Conservation (phyloP, 2,888 invertebrate genomes). For the Tipula vernalis region DNA sequence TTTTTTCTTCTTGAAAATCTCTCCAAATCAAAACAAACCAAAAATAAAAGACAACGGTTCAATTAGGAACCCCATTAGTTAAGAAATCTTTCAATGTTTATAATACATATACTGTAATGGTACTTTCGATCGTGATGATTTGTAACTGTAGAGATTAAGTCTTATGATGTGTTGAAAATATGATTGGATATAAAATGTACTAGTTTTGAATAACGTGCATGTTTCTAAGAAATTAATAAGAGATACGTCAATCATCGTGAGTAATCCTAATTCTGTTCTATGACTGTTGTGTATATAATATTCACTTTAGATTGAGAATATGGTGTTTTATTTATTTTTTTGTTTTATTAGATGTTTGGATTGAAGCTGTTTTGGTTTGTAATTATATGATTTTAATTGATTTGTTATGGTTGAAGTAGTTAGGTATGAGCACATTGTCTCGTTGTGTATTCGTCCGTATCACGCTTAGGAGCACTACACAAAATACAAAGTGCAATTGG, state of each 20-base stretch:
- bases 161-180: background rate
- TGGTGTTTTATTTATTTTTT: background rate
- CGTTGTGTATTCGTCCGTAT: too few relatives aligned
- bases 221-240: background rate
- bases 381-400: background rate
- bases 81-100: background rate
- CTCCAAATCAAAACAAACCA: background rate
- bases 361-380: background rate
- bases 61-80: conserved; percentile 4
- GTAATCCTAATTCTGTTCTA: background rate
- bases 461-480: too few relatives aligned
- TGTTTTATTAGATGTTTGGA: background rate
- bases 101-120: background rate
- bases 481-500: too few relatives aligned
- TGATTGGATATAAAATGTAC: background rate
- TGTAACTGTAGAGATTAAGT: background rate
- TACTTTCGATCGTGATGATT: background rate
- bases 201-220: background rate
- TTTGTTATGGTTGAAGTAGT: background rate
- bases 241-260: background rate
- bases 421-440: background rate
- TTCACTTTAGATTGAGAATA: background rate
- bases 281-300: background rate
- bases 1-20: background rate
- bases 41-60: background rate